Evolutionary conservation across 2,888 invertebrate genomes (phyloP).

Genomic region (Geotrupes spiniger): DNA sequence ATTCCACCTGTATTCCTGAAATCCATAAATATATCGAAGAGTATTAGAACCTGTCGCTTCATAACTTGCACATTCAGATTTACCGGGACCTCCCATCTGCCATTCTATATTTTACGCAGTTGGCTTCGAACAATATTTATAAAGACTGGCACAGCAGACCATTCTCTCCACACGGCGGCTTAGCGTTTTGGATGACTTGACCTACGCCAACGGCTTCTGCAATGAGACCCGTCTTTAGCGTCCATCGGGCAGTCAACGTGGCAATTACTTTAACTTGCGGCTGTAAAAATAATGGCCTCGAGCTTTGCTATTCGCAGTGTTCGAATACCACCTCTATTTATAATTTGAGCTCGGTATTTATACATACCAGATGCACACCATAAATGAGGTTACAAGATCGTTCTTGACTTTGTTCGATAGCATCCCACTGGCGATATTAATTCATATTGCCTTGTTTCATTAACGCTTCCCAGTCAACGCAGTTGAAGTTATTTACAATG

Average conservation of each 20-base stretch:
- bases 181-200: neutral
- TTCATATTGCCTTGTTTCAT: too few relatives aligned
- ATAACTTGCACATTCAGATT: too few relatives aligned
- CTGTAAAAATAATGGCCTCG: conserved; percentile 24
- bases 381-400: conserved; percentile 36
- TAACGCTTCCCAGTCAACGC: too few relatives aligned
- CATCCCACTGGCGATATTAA: neutral
- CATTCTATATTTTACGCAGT: too few relatives aligned
- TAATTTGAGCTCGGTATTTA: conserved; percentile 24
- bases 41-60: too few relatives aligned
- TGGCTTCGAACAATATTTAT: too few relatives aligned
- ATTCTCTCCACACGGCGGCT: too few relatives aligned
- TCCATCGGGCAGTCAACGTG: conserved; percentile 20
- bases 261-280: conserved; percentile 23
- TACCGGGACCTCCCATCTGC: too few relatives aligned
- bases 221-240: neutral
- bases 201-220: conserved; percentile 4
- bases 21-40: too few relatives aligned
- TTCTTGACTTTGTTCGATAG: conserved; percentile 33
- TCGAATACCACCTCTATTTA: conserved; percentile 24
- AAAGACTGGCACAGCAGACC: too few relatives aligned
- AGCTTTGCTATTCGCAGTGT: conserved; percentile 20
- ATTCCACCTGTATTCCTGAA: too few relatives aligned
- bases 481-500: too few relatives aligned
- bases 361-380: conserved; percentile 26